Conservation (phyloP, 2,113 vertebrate species). For the Cochlearius cochlearius region DNA sequence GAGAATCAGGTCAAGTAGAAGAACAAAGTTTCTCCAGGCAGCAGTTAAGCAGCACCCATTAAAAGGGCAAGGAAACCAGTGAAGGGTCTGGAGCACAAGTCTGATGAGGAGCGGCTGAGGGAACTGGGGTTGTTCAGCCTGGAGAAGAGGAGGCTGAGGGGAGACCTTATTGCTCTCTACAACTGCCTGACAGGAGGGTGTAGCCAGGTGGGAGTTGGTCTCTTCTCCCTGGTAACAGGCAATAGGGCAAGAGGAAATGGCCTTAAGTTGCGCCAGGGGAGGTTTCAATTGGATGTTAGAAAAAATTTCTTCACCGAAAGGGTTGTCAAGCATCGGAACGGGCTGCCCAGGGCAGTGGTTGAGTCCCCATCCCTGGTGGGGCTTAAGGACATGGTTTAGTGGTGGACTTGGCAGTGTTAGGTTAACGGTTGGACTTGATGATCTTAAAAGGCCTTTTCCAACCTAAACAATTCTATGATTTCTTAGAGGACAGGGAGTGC, state of each 20-base stretch:
- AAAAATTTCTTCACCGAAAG: neutral
- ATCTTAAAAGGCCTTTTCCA: neutral
- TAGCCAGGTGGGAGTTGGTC: accelerated
- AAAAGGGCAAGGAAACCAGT: neutral
- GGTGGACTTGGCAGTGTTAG: neutral
- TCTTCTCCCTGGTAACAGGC: neutral
- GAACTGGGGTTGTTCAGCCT: neutral
- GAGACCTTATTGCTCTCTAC: too few relatives aligned
- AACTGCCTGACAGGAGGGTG: neutral
- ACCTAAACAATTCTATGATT: neutral
- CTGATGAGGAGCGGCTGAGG: accelerated
- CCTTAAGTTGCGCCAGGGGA: neutral
- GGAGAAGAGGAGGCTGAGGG: neutral
- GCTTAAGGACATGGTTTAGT: neutral
- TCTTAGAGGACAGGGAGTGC: neutral
- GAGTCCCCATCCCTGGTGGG: neutral
- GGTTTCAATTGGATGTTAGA: neutral
- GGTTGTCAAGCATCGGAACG: neutral
- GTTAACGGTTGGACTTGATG: accelerated
- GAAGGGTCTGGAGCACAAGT: neutral
- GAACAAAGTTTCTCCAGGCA: neutral
- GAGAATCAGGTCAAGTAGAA: neutral
- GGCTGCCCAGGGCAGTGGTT: neutral
- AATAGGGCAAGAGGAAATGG: neutral
- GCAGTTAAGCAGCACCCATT: neutral